These are phyloP conservation scores for Channa maculata DNA, from an alignment of 2,113 vertebrate species.

Conservation along the genomic window DNA sequence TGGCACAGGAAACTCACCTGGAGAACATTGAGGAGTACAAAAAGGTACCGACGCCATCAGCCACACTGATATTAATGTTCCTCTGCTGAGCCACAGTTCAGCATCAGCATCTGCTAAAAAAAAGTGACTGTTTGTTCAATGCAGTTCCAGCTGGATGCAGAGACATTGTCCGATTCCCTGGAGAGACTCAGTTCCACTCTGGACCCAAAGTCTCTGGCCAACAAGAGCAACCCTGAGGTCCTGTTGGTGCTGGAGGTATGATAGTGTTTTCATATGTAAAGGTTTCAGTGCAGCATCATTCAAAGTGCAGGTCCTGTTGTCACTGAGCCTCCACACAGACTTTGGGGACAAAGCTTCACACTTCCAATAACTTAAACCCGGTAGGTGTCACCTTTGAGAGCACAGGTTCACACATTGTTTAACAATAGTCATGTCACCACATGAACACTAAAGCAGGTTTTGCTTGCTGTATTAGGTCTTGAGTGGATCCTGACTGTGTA, in stretches of 20 bases:
- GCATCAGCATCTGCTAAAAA: neutral
- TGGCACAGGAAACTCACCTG: conserved; percentile 93
- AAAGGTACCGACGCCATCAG: conserved; percentile 80
- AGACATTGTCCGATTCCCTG: conserved; percentile 84
- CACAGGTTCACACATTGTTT: too few species aligned
- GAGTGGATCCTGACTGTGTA: too few species aligned
- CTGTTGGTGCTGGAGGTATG: conserved; percentile 89
- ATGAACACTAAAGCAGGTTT: too few species aligned
- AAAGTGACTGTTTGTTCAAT: neutral
- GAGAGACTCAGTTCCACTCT: conserved; percentile 84
- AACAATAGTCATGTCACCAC: too few species aligned
- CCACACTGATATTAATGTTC: too few species aligned
- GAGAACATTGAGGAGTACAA: conserved; percentile 89
- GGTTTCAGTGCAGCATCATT: neutral
- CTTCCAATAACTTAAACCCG: too few species aligned
- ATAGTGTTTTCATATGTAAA: neutral
- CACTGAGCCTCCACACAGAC: too few species aligned
- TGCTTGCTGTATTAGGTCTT: too few species aligned
- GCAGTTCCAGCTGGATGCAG: conserved; percentile 91
- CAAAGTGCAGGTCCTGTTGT: too few species aligned
- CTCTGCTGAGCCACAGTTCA: too few species aligned
- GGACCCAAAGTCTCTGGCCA: conserved; percentile 83
- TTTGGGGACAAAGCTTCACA: too few species aligned
- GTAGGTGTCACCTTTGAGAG: too few species aligned
- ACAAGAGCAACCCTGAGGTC: conserved; percentile 85